Percentiles rank a stretch among this genome's conserved stretches.
Conservation (phyloP, 2,888 invertebrate genomes). For the Bellardia pandia region DNA sequence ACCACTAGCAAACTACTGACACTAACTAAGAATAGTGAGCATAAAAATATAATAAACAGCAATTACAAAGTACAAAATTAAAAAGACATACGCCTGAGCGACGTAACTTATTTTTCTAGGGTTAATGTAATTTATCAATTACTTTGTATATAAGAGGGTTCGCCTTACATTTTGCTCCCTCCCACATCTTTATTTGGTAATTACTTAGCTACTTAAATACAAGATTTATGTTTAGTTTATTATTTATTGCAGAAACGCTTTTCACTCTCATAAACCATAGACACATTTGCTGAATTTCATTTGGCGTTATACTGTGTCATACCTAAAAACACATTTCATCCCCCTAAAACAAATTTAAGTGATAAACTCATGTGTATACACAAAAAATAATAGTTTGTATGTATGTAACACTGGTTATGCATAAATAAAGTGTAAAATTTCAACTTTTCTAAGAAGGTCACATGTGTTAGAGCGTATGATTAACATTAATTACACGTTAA, state of each 20-base stretch:
- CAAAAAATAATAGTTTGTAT: background rate
- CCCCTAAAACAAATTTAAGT: background rate
- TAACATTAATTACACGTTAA: conserved; percentile 52
- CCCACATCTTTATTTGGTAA: background rate
- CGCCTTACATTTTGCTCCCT: too few species aligned
- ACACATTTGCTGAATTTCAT: conserved; percentile 6
- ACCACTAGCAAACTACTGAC: too few species aligned
- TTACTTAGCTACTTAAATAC: background rate
- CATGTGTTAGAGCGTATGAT: conserved; percentile 47
- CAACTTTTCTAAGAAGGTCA: background rate
- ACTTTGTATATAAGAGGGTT: too few species aligned
- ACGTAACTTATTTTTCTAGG: too few species aligned
- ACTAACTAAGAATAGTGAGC: too few species aligned
- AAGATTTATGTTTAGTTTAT: background rate
- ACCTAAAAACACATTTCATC: background rate
- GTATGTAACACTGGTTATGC: background rate
- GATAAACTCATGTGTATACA: background rate
- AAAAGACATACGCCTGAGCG: too few species aligned
- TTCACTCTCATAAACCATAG: background rate
- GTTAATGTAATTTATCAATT: too few species aligned
- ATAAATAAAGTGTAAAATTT: background rate
- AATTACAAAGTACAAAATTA: too few species aligned
- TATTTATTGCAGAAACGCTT: conserved; percentile 11
- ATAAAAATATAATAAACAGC: too few species aligned
- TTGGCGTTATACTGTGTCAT: background rate